These are phyloP conservation scores for Drosophila greeni DNA, from an alignment of 2,888 invertebrate genomes.

Conservation along the genomic window DNA sequence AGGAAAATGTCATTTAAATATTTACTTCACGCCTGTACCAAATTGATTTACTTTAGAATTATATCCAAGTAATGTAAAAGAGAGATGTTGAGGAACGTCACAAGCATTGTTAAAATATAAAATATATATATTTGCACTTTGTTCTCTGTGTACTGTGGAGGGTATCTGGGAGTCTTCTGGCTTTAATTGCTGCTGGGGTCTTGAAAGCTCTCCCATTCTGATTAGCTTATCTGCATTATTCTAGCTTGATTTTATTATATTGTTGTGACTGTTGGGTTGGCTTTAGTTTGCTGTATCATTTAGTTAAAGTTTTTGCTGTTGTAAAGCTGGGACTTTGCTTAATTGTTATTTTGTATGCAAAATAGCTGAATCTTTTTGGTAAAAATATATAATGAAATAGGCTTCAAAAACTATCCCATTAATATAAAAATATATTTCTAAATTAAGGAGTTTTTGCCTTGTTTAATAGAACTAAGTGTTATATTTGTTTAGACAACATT, in stretches of 20 bases:
- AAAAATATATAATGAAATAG: background rate
- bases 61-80: background rate
- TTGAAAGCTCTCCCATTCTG: slow-evolving; percentile 17
- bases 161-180: slow-evolving; percentile 14
- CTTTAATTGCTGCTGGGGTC: slow-evolving; percentile 20
- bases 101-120: background rate
- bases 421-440: too few species aligned
- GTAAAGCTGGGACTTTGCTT: slow-evolving; percentile 6
- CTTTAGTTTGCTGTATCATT: slow-evolving; percentile 14
- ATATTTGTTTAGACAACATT: slow-evolving; percentile 14
- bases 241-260: slow-evolving; percentile 34
- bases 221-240: slow-evolving; percentile 32
- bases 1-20: slow-evolving; percentile 55
- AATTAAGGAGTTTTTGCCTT: too few species aligned
- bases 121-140: slow-evolving; percentile 11
- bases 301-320: background rate
- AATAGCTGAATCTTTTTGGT: too few species aligned
- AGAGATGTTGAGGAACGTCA: slow-evolving; percentile 5
- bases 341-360: background rate
- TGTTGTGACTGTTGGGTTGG: slow-evolving; percentile 22
- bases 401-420: too few species aligned
- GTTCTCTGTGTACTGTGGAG: slow-evolving; percentile 1
- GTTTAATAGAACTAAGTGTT: background rate
- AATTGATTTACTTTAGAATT: slow-evolving; percentile 11
- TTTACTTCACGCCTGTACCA: slow-evolving; percentile 11